A percentile compares a stretch with the other conserved stretches of the same genome.
Conservation (phyloP, 2,888 invertebrate species). For the Trachelus troglodyta region DNA sequence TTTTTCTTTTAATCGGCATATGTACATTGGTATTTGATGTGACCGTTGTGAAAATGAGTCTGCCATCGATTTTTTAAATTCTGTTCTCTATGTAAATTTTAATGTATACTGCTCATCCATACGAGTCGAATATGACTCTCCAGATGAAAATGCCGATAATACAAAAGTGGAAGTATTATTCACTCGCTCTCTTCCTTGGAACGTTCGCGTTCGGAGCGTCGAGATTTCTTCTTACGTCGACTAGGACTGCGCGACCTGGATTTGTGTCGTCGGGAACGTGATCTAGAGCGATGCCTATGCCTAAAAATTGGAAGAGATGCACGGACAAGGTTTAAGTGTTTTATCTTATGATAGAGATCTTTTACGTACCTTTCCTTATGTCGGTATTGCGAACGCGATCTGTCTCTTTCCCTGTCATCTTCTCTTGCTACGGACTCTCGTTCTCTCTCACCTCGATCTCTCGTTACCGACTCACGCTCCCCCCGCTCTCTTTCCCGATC, state of each 20-base stretch:
- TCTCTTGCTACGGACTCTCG: slow-evolving; percentile 58
- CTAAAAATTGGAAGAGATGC: slow-evolving; percentile 29
- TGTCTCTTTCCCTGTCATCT: slow-evolving; percentile 63
- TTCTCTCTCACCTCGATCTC: slow-evolving; percentile 47
- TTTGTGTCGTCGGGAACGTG: slow-evolving; percentile 74
- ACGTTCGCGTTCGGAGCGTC: slow-evolving; percentile 74
- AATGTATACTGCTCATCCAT: too few relatives aligned
- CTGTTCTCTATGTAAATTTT: too few relatives aligned
- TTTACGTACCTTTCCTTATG: slow-evolving; percentile 71
- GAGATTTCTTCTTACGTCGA: slow-evolving; percentile 76
- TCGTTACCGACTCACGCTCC: slow-evolving; percentile 38
- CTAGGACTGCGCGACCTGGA: slow-evolving; percentile 79
- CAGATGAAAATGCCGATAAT: slow-evolving; percentile 3
- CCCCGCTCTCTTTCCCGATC: slow-evolving; percentile 60
- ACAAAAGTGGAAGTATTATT: slow-evolving; percentile 32
- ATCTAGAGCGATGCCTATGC: slow-evolving; percentile 67
- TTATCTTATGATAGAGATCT: background rate
- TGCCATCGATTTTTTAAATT: too few relatives aligned
- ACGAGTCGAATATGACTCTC: too few relatives aligned
- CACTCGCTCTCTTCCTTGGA: slow-evolving; percentile 79
- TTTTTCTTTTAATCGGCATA: too few relatives aligned
- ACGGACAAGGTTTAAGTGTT: background rate
- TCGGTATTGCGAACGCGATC: slow-evolving; percentile 73
- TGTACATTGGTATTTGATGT: too few relatives aligned
- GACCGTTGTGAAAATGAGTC: too few relatives aligned